phyloP scores from a whole-genome alignment of 1,140 invertebrate species.

The Drosophila lowei region DNA sequence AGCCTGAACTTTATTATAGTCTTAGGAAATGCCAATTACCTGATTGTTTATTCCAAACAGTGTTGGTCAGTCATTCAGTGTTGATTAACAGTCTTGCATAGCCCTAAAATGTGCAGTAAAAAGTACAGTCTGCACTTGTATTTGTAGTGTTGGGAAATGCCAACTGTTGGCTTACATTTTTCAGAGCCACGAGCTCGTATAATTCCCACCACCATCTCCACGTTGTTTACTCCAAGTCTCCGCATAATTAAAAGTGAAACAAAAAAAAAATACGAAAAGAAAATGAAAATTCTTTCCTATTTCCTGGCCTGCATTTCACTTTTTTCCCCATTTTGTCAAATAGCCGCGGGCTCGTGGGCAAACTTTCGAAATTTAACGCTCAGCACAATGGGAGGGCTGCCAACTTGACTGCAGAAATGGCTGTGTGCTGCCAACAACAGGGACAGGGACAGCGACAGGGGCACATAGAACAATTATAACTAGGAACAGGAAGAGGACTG shows the following conservation, averaged over 20 bases:
- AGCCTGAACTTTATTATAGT: too few relatives aligned
- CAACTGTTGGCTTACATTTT: background rate
- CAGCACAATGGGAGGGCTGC: slow-evolving; percentile 58
- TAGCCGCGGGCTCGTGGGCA: slow-evolving; percentile 49
- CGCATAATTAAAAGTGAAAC: slow-evolving; percentile 39
- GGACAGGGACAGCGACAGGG: slow-evolving; percentile 32
- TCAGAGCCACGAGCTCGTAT: background rate
- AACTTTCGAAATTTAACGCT: slow-evolving; percentile 81
- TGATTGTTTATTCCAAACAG: too few relatives aligned
- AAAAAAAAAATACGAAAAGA: slow-evolving; percentile 1
- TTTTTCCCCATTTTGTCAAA: slow-evolving; percentile 62
- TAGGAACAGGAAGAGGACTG: slow-evolving; percentile 24
- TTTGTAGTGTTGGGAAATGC: background rate
- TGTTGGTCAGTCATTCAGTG: too few relatives aligned
- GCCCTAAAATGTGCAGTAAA: too few relatives aligned
- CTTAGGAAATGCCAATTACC: too few relatives aligned
- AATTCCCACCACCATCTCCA: background rate
- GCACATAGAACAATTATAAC: slow-evolving; percentile 70
- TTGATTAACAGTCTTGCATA: too few relatives aligned
- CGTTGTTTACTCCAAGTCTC: slow-evolving; percentile 15
- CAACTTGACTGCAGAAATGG: slow-evolving; percentile 29
- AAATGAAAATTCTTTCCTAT: slow-evolving; percentile 45
- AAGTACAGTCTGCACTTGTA: too few relatives aligned
- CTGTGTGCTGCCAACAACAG: slow-evolving; percentile 25
- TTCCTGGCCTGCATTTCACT: slow-evolving; percentile 48